phyloP scores from a whole-genome alignment of 1,140 invertebrate species.

The Prorops nasuta region DNA sequence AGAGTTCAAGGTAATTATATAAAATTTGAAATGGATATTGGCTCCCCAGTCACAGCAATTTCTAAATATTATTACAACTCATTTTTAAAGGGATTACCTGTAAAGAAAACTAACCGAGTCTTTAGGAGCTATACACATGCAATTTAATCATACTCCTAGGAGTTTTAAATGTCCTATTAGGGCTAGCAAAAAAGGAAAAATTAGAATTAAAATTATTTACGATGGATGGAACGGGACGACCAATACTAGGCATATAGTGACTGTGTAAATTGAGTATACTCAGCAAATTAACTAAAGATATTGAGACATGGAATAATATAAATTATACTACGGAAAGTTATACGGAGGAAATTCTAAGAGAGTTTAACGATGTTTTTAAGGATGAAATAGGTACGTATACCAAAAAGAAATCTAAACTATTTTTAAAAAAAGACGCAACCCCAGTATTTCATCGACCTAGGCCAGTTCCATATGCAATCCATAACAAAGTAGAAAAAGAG shows the following conservation, averaged over 20 bases:
- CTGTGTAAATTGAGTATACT: too few species aligned
- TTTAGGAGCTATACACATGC: conserved; percentile 4
- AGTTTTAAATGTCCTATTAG: conserved; percentile 6
- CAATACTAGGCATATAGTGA: conserved; percentile 18
- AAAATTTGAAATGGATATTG: conserved; percentile 12
- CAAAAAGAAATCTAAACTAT: conserved; percentile 1
- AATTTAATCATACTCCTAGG: conserved; percentile 11
- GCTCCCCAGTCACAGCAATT: conserved; percentile 9
- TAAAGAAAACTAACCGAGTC: background rate
- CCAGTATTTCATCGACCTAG: conserved; percentile 2
- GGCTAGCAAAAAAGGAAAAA: too few species aligned
- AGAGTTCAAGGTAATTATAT: background rate
- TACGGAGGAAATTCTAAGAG: background rate
- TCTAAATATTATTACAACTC: conserved; percentile 3
- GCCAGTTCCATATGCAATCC: conserved; percentile 1
- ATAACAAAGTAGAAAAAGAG: background rate
- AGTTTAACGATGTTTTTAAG: background rate
- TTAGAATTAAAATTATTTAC: conserved; percentile 15
- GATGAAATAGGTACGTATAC: background rate
- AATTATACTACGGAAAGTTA: background rate
- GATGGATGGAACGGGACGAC: conserved; percentile 7
- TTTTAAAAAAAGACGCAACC: background rate
- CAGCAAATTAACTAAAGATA: background rate
- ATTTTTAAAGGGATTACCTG: background rate
- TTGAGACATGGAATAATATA: background rate